These are phyloP conservation scores for Enteromius anoplus DNA, from an alignment of 2,797 vertebrate genomes.

Conservation along the genomic window DNA sequence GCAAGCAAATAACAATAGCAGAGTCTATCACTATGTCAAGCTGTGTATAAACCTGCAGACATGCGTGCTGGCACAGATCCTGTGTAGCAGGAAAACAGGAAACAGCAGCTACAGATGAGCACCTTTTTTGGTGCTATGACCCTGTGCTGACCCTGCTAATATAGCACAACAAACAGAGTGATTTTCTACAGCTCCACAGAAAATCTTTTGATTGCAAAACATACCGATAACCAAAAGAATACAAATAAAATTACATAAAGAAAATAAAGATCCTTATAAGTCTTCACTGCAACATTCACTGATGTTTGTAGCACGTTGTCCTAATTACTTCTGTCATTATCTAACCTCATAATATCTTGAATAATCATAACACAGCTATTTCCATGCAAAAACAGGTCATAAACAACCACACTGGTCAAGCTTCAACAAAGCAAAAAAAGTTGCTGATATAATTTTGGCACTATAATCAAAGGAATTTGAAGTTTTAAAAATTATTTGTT, in stretches of 20 bases:
- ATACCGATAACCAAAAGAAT: background rate
- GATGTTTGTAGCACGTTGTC: background rate
- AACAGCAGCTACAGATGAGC: constrained; percentile 45
- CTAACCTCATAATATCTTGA: background rate
- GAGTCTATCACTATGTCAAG: constrained; percentile 15
- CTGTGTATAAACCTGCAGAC: constrained; percentile 12
- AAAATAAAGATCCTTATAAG: background rate
- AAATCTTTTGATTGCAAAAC: constrained; percentile 11
- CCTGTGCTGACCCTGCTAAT: constrained; percentile 46
- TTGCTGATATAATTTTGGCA: background rate
- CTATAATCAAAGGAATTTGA: background rate
- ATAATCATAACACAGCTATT: background rate
- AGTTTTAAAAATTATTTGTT: background rate
- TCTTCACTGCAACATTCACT: background rate
- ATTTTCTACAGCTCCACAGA: constrained; percentile 25
- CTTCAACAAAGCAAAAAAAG: background rate
- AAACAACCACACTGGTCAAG: background rate
- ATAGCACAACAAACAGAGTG: background rate
- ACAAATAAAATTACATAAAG: background rate
- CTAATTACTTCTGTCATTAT: background rate
- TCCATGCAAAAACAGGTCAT: background rate
- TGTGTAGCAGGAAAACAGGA: constrained; percentile 65
- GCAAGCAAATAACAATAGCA: constrained; percentile 24
- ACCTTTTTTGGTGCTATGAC: constrained; percentile 54
- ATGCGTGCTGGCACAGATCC: constrained; percentile 40